Base-by-base conservation (phyloP, 2,113 vertebrate species). In the Procapra przewalskii region DNA sequence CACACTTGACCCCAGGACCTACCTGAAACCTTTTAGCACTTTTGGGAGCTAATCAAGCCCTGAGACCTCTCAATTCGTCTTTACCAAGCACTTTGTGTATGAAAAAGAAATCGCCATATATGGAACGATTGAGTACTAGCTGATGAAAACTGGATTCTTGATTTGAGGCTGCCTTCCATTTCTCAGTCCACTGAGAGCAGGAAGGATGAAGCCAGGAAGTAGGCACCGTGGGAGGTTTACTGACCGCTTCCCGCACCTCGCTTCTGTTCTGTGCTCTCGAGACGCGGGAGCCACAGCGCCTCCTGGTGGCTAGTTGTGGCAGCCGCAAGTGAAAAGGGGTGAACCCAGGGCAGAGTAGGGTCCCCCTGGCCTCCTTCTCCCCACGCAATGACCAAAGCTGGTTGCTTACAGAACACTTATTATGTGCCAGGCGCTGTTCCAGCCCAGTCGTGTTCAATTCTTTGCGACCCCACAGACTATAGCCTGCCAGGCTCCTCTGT, bases 231-330 rank as follows among this genome's bases (percentile, higher is more conserved):
- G 40, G 23, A 31, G 11, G 3, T 16, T 55, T 36, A 52, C 1
- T 27, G 2, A 31, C 29, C 2, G 13, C 0, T 1, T 12, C 50
- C 40, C 36, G 19, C 29, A 15, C 17, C 17, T 36, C 6, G 59
- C 54, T 1, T 23, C 2, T 0, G 33, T 23, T 43, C 0, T 14
- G 29, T 16, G 12, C 15, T 60, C 10, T 23, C 87, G 36, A 13
- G 0, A 54, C 52, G 57, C 6, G 54, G 62, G 21, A 25, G 33
- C 82, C 90, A 91, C 92, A 45, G 90, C 82, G 96, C 97, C 97
- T 45, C 81, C 98, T 98, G 36, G 87, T 85, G 97, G 60, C 31
- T 16, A 0, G 0, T 6, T 0, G 1, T 21, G 57, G 62, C 7
- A 75, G 29, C 27, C 0, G 8, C 87, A 29, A 54, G 59, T 10